These are phyloP conservation scores for Manduca sexta DNA, from an alignment of 1,140 invertebrate genomes.

Conservation along the genomic window DNA sequence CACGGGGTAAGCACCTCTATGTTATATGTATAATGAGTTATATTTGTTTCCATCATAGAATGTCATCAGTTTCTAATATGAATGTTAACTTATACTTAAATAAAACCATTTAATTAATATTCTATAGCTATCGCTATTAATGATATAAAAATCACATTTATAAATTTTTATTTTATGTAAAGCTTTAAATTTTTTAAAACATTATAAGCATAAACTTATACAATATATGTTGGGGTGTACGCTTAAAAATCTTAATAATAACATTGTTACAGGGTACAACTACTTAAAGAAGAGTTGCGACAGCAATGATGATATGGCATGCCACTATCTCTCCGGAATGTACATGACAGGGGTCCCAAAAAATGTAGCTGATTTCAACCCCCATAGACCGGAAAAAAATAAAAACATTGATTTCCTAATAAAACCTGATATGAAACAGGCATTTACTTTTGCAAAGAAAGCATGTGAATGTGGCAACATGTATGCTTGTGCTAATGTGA, in stretches of 20 bases:
- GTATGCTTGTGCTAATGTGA: slow-evolving; percentile 90
- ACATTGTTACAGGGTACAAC: slow-evolving; percentile 72
- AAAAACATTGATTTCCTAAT: slow-evolving; percentile 73
- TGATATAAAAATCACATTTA: neutral
- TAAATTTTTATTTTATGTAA: neutral
- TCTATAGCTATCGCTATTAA: too few relatives aligned
- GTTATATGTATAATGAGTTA: neutral
- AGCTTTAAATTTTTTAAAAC: neutral
- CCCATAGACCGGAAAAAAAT: slow-evolving; percentile 55
- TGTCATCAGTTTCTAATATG: neutral
- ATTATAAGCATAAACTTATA: neutral
- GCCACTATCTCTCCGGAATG: slow-evolving; percentile 85
- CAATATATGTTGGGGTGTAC: neutral
- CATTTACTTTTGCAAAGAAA: slow-evolving; percentile 82
- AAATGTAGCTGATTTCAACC: slow-evolving; percentile 48
- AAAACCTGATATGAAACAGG: slow-evolving; percentile 82
- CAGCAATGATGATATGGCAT: slow-evolving; percentile 80
- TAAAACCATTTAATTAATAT: too few relatives aligned
- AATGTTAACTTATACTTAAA: too few relatives aligned
- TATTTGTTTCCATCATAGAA: neutral
- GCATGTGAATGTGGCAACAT: slow-evolving; percentile 88
- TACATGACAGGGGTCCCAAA: slow-evolving; percentile 81
- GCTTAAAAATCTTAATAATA: neutral
- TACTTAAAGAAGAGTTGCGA: slow-evolving; percentile 83
- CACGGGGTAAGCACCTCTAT: slow-evolving; percentile 62